phyloP scores from a whole-genome alignment of 2,888 invertebrate genomes.

The Carcina quercana region DNA sequence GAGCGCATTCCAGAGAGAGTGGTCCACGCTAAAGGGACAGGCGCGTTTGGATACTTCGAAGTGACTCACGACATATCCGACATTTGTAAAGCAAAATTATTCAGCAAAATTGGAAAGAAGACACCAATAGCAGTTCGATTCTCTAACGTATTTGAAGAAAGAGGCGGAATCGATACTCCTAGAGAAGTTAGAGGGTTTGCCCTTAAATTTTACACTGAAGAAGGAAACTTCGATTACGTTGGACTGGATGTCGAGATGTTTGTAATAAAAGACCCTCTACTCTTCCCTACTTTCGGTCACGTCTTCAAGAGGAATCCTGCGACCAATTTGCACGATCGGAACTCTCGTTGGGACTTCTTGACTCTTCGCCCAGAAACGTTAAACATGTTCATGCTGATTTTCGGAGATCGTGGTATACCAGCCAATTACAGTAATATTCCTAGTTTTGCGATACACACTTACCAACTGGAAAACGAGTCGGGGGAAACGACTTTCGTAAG shows the following conservation, averaged over 20 bases:
- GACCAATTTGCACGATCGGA: constrained; percentile 33
- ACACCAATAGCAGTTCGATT: constrained; percentile 74
- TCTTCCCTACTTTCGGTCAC: constrained; percentile 68
- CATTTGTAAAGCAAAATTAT: constrained; percentile 69
- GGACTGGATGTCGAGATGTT: constrained; percentile 72
- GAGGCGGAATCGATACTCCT: constrained; percentile 74
- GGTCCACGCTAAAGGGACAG: constrained; percentile 92
- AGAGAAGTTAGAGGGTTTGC: constrained; percentile 56
- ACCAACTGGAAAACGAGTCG: constrained; percentile 84
- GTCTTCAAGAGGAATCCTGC: constrained; percentile 71
- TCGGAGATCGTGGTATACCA: constrained; percentile 90
- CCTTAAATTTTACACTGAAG: constrained; percentile 33
- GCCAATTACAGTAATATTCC: constrained; percentile 92
- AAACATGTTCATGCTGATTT: constrained; percentile 83
- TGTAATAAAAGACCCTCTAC: constrained; percentile 67
- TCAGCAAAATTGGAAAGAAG: constrained; percentile 72
- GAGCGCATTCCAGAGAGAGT: constrained; percentile 93
- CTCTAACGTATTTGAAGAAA: constrained; percentile 75
- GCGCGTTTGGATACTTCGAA: constrained; percentile 48
- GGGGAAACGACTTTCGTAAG: constrained; percentile 84
- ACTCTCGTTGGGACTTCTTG: constrained; percentile 68
- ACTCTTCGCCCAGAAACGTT: constrained; percentile 76
- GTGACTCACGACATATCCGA: constrained; percentile 4
- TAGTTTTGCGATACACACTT: constrained; percentile 92
- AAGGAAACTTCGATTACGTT: constrained; percentile 25